phyloP scores from a whole-genome alignment of 2,113 vertebrate species.

The Formicarius rufipectus region DNA sequence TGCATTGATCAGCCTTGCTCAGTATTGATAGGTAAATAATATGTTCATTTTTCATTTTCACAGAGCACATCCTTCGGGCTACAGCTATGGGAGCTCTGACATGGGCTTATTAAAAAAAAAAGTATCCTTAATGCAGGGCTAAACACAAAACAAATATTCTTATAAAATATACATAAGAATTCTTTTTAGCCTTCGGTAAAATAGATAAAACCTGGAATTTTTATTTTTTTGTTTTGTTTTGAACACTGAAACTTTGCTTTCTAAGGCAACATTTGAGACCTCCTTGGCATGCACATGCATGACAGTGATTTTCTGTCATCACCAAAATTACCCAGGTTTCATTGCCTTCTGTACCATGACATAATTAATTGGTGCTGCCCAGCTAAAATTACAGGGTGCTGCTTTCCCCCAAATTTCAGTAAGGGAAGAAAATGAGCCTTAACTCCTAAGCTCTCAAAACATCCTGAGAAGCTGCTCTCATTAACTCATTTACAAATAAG shows the following conservation, averaged over 20 bases:
- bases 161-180: conserved; percentile 69
- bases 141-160: conserved; percentile 70
- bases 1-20: conserved; percentile 65
- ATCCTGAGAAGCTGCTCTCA: background rate
- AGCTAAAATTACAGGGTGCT: background rate
- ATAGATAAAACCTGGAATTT: conserved; percentile 24
- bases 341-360: background rate
- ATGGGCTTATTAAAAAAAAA: conserved; percentile 54
- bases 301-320: background rate
- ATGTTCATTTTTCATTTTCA: conserved; percentile 75
- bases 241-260: background rate
- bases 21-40: conserved; percentile 75
- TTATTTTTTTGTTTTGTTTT: background rate
- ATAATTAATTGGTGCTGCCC: background rate
- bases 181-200: conserved; percentile 59
- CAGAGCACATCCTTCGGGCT: conserved; percentile 68
- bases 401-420: background rate
- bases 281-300: fast-evolving
- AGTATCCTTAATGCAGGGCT: conserved; percentile 16
- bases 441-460: background rate
- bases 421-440: background rate
- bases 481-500: background rate
- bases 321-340: background rate
- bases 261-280: background rate
- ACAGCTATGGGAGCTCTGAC: conserved; percentile 48